Evolutionary conservation across 2,113 vertebrate genomes (phyloP).

Genomic region (Cyanistes caeruleus): DNA sequence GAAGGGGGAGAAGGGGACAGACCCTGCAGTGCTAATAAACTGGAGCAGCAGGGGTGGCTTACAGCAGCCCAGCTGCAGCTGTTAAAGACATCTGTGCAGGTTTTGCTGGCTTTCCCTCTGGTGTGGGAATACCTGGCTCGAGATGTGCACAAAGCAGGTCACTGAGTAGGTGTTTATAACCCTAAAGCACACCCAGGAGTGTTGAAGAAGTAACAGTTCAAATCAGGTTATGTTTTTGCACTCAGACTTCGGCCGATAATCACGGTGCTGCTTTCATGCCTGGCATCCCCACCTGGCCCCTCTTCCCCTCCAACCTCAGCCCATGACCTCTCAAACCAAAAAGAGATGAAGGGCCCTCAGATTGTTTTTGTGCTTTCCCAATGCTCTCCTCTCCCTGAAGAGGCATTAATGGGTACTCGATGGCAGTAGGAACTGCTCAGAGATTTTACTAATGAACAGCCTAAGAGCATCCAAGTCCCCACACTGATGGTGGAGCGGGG

Average conservation of each 20-base stretch:
- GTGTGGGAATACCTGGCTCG: not conserved
- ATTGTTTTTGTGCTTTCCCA: slow-evolving; percentile 49
- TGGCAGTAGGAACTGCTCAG: not conserved
- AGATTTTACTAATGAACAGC: slow-evolving; percentile 58
- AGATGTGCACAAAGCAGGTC: not conserved
- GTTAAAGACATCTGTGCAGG: not conserved
- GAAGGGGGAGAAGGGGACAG: not conserved
- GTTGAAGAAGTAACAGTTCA: not conserved
- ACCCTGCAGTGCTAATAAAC: slow-evolving; percentile 25
- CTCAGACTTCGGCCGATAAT: not conserved
- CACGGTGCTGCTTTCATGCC: not conserved
- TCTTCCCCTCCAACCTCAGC: slow-evolving; percentile 1
- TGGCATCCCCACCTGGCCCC: not conserved
- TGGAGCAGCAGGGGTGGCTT: slow-evolving; percentile 26
- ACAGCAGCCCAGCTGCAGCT: not conserved
- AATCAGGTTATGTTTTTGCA: not conserved
- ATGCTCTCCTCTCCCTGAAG: slow-evolving; percentile 41
- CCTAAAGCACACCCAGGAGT: not conserved
- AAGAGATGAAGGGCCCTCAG: slow-evolving; percentile 40
- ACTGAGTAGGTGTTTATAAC: slow-evolving; percentile 6
- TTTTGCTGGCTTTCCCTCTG: not conserved
- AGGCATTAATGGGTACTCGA: slow-evolving; percentile 61
- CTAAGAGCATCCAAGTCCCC: slow-evolving; percentile 54
- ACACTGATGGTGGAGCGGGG: not conserved
- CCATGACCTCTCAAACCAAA: not conserved